Conservation (phyloP, 2,113 vertebrate genomes). For the Theristicus caerulescens region DNA sequence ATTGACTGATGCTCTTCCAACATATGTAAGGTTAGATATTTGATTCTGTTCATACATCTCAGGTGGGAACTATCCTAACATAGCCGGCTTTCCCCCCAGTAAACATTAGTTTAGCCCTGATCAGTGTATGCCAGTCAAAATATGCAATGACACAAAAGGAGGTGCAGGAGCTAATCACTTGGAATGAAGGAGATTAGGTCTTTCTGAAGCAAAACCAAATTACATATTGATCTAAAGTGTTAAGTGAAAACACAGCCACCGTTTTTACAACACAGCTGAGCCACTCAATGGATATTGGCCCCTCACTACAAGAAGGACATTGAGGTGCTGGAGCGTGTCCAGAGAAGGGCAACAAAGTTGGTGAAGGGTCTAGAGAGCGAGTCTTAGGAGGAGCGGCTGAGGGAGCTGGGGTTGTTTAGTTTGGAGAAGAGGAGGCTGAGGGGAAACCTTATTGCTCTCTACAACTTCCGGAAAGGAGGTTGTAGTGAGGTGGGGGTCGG, state of each 20-base stretch:
- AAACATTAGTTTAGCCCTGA: not conserved
- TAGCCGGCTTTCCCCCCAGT: not conserved
- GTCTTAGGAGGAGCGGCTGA: too few relatives aligned
- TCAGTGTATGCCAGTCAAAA: not conserved
- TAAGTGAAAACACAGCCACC: not conserved
- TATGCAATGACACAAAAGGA: not conserved
- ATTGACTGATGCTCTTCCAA: not conserved
- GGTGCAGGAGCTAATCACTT: not conserved
- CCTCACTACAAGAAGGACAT: too few relatives aligned
- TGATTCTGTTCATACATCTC: not conserved
- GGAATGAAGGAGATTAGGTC: not conserved
- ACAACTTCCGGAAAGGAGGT: too few relatives aligned
- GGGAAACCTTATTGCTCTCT: too few relatives aligned
- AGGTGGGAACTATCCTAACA: not conserved
- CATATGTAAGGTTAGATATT: not conserved
- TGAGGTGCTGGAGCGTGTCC: too few relatives aligned
- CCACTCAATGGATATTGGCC: rapidly evolving
- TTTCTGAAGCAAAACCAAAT: not conserved
- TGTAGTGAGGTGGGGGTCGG: too few relatives aligned
- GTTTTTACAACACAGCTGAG: not conserved
- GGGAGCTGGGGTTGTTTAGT: too few relatives aligned
- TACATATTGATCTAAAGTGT: not conserved
- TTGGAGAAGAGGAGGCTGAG: too few relatives aligned
- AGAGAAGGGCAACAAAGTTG: too few relatives aligned
- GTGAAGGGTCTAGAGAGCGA: too few relatives aligned